Evolutionary conservation across 2,797 vertebrate species (phyloP), one percentile per base, ranked within the genome.

Genomic region (Cynodonichthys magdalenae): DNA sequence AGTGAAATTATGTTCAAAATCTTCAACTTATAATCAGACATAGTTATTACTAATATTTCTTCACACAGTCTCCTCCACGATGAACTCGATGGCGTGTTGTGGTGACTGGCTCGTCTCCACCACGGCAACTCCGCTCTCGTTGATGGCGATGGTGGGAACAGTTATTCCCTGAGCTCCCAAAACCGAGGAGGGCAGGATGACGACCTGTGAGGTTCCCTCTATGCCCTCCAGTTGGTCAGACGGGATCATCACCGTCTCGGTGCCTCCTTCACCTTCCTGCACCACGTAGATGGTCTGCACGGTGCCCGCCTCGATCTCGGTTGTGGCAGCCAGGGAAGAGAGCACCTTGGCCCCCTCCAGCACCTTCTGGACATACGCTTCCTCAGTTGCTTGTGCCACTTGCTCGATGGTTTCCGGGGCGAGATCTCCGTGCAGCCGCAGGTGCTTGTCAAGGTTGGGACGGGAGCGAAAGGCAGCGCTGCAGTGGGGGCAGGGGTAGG

Each of bases 381-480:
- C 85, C 89, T 94, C 53, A 17, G 78, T 4, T 17, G 84, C 73
- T 64, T 90, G 6, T 0, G 63, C 14, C 0, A 55, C 80, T 59
- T 88, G 52, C 46, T 86, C 87, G 0, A 69, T 27, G 0, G 59
- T 59, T 8, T 88, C 82, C 19, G 20, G 39, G 6, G 80, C 72
- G 53, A 91, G 60, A n/a, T 83, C 77, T 28, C 80, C 87, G 3
- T 94, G 93, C 0, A 88, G 71, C 20, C 90, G 89, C 66, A 89
- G 66, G 89, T 94, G 93, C 67, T 94, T 94, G 59, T 94, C 93
- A 52, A 94, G 89, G 84, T 94, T 94, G 76, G 93, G 92, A 69
- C 96, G 95, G 0, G 95, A 96, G 45, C 96, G 95, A 78, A 97
- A 98, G 24, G 95, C 93, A 0, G 91, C 85, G 0, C 88, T 59